A percentile compares a stretch with the other conserved stretches of the same genome.
Conservation (phyloP, 2,113 vertebrate species). For the Ictidomys tridecemlineatus region DNA sequence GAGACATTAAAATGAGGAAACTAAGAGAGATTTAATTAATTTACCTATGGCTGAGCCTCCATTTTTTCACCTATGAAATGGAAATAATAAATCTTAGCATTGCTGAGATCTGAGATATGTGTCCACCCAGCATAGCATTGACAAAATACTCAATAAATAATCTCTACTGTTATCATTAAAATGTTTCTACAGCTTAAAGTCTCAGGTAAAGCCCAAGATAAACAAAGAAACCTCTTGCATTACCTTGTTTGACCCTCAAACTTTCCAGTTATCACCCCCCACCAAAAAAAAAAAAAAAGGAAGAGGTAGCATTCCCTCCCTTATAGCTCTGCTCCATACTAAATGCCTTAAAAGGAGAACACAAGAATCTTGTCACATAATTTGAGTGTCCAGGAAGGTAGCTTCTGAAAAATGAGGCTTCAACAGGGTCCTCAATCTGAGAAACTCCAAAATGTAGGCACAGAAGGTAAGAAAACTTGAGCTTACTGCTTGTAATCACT, state of each 20-base stretch:
- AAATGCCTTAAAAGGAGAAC: not conserved
- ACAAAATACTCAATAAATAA: slow-evolving; percentile 22
- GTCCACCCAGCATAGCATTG: not conserved
- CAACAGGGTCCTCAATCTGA: not conserved
- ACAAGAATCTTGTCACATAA: not conserved
- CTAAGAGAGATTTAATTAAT: not conserved
- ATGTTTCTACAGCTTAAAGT: not conserved
- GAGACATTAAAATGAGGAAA: slow-evolving; percentile 4
- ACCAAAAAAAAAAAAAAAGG: slow-evolving; percentile 23
- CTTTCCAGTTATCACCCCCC: not conserved
- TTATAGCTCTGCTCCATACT: not conserved
- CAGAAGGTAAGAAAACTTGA: not conserved
- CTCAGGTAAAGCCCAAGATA: not conserved
- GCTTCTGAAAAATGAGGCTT: not conserved
- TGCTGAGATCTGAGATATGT: not conserved
- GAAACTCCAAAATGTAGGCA: not conserved
- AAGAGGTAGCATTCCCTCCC: not conserved
- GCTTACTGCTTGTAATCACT: not conserved
- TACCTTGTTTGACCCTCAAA: not conserved
- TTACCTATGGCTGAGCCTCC: not conserved
- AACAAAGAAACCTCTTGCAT: not conserved
- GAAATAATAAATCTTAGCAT: not conserved
- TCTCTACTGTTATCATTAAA: not conserved
- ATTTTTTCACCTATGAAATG: not conserved
- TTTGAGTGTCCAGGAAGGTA: not conserved